phyloP scores from a whole-genome alignment of 2,113 vertebrate genomes.

The Puma concolor region DNA sequence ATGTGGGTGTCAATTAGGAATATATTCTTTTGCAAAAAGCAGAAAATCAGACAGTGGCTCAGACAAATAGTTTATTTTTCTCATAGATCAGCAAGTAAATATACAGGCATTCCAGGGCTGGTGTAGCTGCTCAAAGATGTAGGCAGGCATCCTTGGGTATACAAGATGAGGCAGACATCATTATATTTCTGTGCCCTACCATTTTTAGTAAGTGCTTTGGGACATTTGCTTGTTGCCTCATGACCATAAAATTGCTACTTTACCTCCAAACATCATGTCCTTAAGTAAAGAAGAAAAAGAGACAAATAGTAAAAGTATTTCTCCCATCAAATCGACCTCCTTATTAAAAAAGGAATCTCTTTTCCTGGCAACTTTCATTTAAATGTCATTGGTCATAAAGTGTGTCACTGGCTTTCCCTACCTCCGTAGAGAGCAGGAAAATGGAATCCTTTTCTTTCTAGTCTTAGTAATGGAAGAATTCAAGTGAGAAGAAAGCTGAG shows the following conservation, averaged over 20 bases:
- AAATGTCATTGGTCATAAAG: background rate
- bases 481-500: background rate
- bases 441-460: background rate
- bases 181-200: background rate
- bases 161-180: background rate
- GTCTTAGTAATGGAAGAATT: background rate
- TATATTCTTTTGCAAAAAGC: background rate
- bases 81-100: background rate
- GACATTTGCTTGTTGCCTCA: background rate
- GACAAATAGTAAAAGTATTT: background rate
- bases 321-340: background rate
- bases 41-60: background rate
- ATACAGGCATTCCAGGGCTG: background rate
- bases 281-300: background rate
- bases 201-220: background rate
- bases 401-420: background rate
- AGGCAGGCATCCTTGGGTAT: background rate
- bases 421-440: background rate
- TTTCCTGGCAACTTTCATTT: background rate
- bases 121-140: background rate
- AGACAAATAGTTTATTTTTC: background rate
- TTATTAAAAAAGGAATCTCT: background rate
- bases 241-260: background rate
- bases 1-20: background rate
- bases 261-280: background rate